These are phyloP conservation scores for Alaudala cheleensis DNA, from an alignment of 2,113 vertebrate genomes.

Conservation along the genomic window DNA sequence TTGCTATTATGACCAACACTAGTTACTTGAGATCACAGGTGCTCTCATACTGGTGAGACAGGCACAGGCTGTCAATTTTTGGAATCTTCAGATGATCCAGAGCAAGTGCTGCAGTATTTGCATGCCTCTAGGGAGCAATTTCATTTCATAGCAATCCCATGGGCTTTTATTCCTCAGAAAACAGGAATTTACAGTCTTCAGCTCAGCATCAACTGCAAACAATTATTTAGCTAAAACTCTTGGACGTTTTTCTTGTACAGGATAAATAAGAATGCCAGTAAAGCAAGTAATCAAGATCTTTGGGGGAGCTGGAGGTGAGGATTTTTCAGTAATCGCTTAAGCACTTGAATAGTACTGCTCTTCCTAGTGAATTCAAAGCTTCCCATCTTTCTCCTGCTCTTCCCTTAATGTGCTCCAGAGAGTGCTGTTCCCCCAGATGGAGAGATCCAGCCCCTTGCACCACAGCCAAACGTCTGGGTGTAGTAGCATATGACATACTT, in stretches of 20 bases:
- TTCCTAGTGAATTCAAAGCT: neutral
- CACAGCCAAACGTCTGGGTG: neutral
- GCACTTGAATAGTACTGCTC: neutral
- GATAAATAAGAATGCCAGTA: neutral
- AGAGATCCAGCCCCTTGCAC: neutral
- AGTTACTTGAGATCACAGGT: neutral
- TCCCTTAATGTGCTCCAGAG: constrained; percentile 65
- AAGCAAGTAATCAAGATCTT: neutral
- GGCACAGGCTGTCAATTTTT: neutral
- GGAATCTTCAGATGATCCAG: neutral
- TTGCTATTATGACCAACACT: neutral
- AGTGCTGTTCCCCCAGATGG: constrained; percentile 39
- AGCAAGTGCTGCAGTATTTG: neutral
- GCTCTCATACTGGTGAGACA: neutral
- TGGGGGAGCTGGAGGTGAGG: neutral
- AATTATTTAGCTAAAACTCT: neutral
- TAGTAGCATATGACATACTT: neutral
- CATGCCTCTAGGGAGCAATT: neutral
- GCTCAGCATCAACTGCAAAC: neutral
- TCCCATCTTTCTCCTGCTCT: neutral
- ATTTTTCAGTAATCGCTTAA: neutral
- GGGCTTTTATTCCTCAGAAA: neutral
- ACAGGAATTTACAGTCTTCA: neutral
- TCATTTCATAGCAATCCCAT: neutral
- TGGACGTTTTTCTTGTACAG: neutral